Percentiles rank a stretch among this genome's conserved stretches.
Evolutionary conservation across 1,140 invertebrate species (phyloP).

Genomic region (Calycopis cecrops): DNA sequence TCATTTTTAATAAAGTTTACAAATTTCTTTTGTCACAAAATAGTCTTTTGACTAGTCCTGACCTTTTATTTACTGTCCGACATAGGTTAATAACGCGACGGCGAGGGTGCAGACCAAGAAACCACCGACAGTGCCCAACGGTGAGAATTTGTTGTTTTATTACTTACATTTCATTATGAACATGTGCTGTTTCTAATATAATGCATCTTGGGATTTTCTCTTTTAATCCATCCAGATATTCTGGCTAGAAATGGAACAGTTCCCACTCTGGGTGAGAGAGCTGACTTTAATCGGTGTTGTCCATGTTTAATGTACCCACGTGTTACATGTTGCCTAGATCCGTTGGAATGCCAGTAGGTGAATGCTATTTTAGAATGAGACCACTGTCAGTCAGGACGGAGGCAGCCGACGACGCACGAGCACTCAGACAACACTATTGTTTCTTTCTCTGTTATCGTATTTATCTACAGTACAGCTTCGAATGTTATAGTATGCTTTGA

Average conservation of each 20-base stretch:
- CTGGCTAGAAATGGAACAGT: slow-evolving; percentile 84
- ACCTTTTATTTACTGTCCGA: slow-evolving; percentile 42
- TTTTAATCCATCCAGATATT: slow-evolving; percentile 79
- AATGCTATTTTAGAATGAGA: slow-evolving; percentile 67
- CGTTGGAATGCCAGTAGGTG: slow-evolving; percentile 70
- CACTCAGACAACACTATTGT: background rate
- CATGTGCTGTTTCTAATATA: slow-evolving; percentile 30
- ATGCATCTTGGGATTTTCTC: slow-evolving; percentile 64
- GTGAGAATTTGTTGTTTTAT: slow-evolving; percentile 76
- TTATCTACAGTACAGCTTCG: too few species aligned
- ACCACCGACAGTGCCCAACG: slow-evolving; percentile 93
- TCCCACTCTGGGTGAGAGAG: slow-evolving; percentile 83
- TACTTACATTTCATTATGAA: background rate
- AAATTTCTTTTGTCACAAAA: too few species aligned
- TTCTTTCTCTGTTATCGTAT: too few species aligned
- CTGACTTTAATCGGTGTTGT: slow-evolving; percentile 72
- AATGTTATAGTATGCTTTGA: too few species aligned
- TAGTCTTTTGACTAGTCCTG: slow-evolving; percentile 1
- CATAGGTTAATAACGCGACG: slow-evolving; percentile 97
- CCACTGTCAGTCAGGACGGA: slow-evolving; percentile 46
- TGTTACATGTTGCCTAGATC: slow-evolving; percentile 63
- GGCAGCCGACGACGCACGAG: slow-evolving; percentile 37
- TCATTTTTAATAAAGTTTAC: too few species aligned
- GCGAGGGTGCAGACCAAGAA: slow-evolving; percentile 99
- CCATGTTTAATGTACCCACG: slow-evolving; percentile 53